Evolutionary conservation across 1,140 invertebrate genomes (phyloP).

Genomic region (Periplaneta americana): DNA sequence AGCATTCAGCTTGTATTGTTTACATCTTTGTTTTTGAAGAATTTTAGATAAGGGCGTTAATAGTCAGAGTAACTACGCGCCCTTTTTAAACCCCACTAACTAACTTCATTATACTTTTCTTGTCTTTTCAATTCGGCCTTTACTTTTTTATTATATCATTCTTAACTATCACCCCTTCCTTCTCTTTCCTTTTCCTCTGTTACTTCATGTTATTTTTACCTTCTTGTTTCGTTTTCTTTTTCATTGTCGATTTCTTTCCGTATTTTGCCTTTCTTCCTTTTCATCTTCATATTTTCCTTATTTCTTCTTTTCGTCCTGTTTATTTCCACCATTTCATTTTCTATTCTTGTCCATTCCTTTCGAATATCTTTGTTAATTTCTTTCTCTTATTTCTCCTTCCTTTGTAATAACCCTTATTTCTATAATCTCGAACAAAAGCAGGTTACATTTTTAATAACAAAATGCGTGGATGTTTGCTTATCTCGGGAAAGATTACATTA

Average conservation of each 20-base stretch:
- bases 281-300: neutral
- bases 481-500: too few species aligned
- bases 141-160: neutral
- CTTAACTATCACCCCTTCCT: neutral
- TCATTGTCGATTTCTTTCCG: neutral
- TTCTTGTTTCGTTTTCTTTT: neutral
- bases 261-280: neutral
- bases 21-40: too few species aligned
- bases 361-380: neutral
- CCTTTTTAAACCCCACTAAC: neutral
- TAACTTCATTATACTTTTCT: neutral
- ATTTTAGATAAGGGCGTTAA: too few species aligned
- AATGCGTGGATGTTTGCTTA: too few species aligned
- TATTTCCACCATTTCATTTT: neutral
- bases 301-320: neutral
- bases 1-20: too few species aligned
- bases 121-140: neutral
- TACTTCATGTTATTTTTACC: neutral
- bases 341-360: neutral
- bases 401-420: neutral
- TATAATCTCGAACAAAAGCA: too few species aligned
- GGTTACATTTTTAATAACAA: too few species aligned
- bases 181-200: neutral
- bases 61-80: too few species aligned
- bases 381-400: neutral